These are phyloP conservation scores for Engystomops pustulosus DNA, from an alignment of 2,113 vertebrate species.

Conservation along the genomic window DNA sequence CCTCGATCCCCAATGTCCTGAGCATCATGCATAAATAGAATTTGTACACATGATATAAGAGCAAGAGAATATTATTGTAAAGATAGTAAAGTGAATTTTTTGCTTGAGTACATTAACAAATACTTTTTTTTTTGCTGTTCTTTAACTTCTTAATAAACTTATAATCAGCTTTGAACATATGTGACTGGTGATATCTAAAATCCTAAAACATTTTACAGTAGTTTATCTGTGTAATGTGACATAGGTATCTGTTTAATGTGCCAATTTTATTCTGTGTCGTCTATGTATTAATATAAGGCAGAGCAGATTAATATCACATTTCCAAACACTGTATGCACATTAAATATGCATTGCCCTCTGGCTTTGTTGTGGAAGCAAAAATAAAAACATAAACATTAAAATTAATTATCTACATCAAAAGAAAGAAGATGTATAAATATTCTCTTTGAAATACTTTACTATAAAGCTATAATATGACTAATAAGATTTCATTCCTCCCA, in stretches of 20 bases:
- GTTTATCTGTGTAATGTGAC: no score
- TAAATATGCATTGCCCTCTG: slow-evolving; percentile 11
- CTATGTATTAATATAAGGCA: neutral
- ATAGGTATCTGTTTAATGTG: neutral
- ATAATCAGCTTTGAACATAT: neutral
- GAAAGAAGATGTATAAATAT: slow-evolving; percentile 36
- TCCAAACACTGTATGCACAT: neutral
- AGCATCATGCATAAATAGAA: no score
- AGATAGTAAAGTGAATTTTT: neutral
- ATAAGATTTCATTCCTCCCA: slow-evolving; percentile 24
- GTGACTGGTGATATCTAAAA: neutral
- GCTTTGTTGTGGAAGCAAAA: slow-evolving; percentile 10
- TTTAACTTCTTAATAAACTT: no score
- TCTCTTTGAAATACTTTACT: slow-evolving; percentile 38
- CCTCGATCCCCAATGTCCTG: no score
- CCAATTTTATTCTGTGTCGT: neutral
- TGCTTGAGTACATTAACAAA: neutral
- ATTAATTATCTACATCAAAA: slow-evolving; percentile 56
- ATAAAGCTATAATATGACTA: slow-evolving; percentile 34
- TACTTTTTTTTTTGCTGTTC: neutral
- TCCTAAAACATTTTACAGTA: neutral
- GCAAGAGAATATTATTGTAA: no score
- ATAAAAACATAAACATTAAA: slow-evolving; percentile 41
- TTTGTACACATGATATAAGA: no score
- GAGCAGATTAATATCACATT: neutral